Percentiles rank a stretch among this genome's conserved stretches.
These are phyloP conservation scores for Setipinna tenuifilis DNA, from an alignment of 2,797 vertebrate species.

Conservation along the genomic window DNA sequence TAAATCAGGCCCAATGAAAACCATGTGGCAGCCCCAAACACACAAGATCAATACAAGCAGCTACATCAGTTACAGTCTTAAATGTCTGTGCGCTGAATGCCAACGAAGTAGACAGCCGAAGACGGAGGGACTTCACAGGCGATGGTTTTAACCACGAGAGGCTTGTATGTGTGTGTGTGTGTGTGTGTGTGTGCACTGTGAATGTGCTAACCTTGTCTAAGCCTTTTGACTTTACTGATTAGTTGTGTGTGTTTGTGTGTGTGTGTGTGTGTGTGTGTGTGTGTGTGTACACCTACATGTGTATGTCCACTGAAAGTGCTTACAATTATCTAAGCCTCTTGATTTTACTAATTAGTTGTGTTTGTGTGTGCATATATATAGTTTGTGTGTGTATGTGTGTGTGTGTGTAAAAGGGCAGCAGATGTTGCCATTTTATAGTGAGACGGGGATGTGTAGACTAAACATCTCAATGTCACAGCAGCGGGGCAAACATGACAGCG, in stretches of 20 bases:
- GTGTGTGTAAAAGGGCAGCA: background rate
- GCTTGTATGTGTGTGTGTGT: background rate
- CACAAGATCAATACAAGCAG: conserved; percentile 14
- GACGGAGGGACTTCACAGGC: too few species aligned
- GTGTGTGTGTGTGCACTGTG: background rate
- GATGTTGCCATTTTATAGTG: too few species aligned
- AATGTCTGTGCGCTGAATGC: background rate
- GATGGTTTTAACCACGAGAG: too few species aligned
- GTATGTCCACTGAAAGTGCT: background rate
- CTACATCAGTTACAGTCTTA: conserved; percentile 12
- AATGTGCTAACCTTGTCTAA: background rate
- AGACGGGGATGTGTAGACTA: conserved; percentile 26
- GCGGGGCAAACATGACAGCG: conserved; percentile 39
- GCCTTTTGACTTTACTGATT: too few species aligned
- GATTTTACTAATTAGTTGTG: background rate
- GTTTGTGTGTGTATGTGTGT: background rate
- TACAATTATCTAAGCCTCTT: too few species aligned
- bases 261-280: background rate
- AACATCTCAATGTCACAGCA: conserved; percentile 35
- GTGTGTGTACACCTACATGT: background rate
- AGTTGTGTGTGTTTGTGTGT: background rate
- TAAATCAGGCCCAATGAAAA: conserved; percentile 23
- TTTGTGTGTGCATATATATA: background rate
- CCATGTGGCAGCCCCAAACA: background rate
- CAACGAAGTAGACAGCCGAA: too few species aligned